A percentile compares a stretch with the other conserved stretches of the same genome.
Conservation (phyloP, 1,140 invertebrate genomes). For the Bemisia tabaci region DNA sequence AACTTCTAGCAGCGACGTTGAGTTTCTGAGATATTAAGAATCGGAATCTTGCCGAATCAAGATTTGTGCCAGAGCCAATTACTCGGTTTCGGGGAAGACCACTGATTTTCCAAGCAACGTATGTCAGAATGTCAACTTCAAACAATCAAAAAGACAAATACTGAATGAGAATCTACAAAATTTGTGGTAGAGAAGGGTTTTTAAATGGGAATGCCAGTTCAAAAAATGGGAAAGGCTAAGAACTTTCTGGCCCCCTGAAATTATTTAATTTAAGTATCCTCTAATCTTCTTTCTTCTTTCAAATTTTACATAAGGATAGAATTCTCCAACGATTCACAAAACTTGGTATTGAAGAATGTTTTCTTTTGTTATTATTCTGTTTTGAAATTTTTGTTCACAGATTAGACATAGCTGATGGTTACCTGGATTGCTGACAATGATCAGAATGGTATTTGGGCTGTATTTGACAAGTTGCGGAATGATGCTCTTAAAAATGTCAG, state of each 20-base stretch:
- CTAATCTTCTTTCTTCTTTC: no score
- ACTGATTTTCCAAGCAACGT: constrained; percentile 85
- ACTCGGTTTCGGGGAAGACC: constrained; percentile 73
- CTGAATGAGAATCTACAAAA: no score
- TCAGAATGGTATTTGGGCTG: constrained; percentile 70
- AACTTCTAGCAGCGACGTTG: constrained; percentile 61
- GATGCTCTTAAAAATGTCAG: constrained; percentile 74
- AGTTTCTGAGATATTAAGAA: constrained; percentile 72
- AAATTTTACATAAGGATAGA: no score
- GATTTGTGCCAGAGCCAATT: constrained; percentile 80
- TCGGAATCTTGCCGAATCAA: constrained; percentile 80
- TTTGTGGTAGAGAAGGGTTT: no score
- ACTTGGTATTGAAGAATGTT: no score
- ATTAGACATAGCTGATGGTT: no score
- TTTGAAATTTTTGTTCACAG: not conserved
- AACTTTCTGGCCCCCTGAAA: no score
- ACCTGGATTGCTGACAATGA: constrained; percentile 78
- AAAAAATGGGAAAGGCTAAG: no score
- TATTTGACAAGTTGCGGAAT: constrained; percentile 69
- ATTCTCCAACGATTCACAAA: no score
- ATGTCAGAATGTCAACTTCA: constrained; percentile 71
- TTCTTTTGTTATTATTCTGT: not conserved
- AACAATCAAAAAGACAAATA: constrained; percentile 13
- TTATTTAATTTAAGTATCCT: no score
- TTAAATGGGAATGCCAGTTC: no score